A percentile compares a stretch with the other conserved stretches of the same genome.
Evolutionary conservation across 1,140 invertebrate genomes (phyloP).

Genomic region (Drosophila parabipectinata): DNA sequence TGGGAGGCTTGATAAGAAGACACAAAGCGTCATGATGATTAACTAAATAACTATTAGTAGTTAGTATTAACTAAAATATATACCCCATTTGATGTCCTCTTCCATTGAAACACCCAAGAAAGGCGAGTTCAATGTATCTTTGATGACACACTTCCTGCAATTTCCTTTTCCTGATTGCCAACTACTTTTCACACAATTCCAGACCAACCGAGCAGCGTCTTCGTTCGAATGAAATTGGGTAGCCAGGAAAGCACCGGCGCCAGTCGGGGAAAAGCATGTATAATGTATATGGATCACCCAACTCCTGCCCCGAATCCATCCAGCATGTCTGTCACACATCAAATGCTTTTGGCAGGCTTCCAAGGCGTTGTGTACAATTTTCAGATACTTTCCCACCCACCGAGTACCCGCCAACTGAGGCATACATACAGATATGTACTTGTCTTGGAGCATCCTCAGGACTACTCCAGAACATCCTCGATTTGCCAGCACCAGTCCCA

Average conservation of each 20-base stretch:
- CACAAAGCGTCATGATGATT: too few species aligned
- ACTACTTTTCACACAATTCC: conserved; percentile 45
- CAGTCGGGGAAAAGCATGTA: conserved; percentile 14
- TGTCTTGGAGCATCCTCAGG: not conserved
- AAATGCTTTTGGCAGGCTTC: conserved; percentile 57
- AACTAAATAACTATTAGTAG: not conserved
- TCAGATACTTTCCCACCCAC: not conserved
- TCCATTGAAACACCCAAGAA: not conserved
- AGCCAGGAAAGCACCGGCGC: conserved; percentile 21
- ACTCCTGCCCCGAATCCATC: not conserved
- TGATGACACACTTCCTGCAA: conserved; percentile 34
- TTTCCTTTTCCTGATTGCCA: conserved; percentile 62
- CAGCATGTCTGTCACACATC: conserved; percentile 43
- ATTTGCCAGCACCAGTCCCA: conserved; percentile 5
- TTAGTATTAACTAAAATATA: not conserved
- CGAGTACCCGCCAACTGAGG: not conserved
- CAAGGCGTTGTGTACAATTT: conserved; percentile 22
- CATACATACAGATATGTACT: conserved; percentile 1
- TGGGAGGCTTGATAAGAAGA: conserved; percentile 9
- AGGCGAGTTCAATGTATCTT: conserved; percentile 43
- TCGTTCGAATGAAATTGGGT: conserved; percentile 1
- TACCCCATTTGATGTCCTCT: not conserved
- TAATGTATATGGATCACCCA: conserved; percentile 1
- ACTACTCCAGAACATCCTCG: not conserved
- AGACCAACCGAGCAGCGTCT: conserved; percentile 22